These are phyloP conservation scores for Heterotis niloticus DNA, from an alignment of 2,113 vertebrate species.

Conservation along the genomic window DNA sequence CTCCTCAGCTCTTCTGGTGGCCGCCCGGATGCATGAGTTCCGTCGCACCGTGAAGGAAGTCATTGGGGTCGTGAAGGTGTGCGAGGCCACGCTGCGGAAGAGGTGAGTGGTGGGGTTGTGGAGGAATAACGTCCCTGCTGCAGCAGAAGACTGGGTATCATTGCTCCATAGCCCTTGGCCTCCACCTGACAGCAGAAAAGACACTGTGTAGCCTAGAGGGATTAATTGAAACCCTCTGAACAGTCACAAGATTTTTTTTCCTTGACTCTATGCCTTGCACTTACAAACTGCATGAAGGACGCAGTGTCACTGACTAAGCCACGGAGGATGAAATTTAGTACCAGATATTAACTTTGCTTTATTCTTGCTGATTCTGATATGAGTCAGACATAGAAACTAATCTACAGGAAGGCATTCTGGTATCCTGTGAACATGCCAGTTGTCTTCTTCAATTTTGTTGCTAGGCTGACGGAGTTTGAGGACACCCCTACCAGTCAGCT, in stretches of 20 bases:
- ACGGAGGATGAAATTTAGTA: background rate
- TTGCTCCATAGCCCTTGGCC: background rate
- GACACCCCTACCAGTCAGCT: slow-evolving; percentile 92
- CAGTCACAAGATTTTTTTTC: background rate
- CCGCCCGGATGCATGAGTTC: slow-evolving; percentile 91
- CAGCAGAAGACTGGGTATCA: background rate
- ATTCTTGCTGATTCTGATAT: background rate
- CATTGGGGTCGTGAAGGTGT: slow-evolving; percentile 90
- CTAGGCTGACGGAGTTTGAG: slow-evolving; percentile 87
- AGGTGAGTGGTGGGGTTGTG: slow-evolving; percentile 62
- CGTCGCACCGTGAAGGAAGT: slow-evolving; percentile 88
- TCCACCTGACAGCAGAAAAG: slow-evolving; percentile 3
- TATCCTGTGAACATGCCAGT: background rate
- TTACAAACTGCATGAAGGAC: slow-evolving; percentile 5
- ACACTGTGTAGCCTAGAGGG: background rate
- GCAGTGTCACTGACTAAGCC: background rate
- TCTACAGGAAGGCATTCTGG: background rate
- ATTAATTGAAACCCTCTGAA: background rate
- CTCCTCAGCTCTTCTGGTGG: slow-evolving; percentile 82
- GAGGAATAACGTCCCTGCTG: background rate
- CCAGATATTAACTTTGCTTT: background rate
- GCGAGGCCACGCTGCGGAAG: slow-evolving; percentile 85
- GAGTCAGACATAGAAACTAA: background rate
- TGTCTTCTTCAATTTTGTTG: background rate
- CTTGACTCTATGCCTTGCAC: background rate